Evolutionary conservation across 2,113 vertebrate species (phyloP).

Genomic region (Tetrax tetrax): DNA sequence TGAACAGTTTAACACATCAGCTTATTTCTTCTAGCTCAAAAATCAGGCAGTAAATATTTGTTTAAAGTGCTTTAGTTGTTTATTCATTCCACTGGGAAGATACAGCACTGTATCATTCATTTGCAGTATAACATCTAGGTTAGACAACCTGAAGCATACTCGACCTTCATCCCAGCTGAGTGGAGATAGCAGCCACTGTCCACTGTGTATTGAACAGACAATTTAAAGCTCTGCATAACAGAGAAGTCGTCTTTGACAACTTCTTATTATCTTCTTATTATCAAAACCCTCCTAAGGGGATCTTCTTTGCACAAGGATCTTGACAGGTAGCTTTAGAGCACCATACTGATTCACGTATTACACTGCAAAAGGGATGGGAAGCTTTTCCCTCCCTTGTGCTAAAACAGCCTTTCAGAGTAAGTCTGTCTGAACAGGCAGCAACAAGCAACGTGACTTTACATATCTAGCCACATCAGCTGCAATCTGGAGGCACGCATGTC

Average conservation of each 20-base stretch:
- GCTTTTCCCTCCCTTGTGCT: not conserved
- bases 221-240: not conserved
- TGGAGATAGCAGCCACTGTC: not conserved
- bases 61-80: not conserved
- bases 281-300: not conserved
- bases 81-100: not conserved
- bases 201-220: not conserved
- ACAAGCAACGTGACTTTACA: not conserved
- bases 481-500: not conserved
- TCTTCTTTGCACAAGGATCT: not conserved
- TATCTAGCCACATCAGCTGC: not conserved
- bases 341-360: not conserved
- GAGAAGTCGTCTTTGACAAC: not conserved
- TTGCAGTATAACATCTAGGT: not conserved
- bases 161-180: not conserved
- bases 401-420: not conserved
- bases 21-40: not conserved
- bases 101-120: not conserved
- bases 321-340: not conserved
- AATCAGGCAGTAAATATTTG: not conserved
- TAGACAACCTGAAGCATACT: not conserved
- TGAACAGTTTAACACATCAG: not conserved
- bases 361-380: not conserved
- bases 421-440: rapidly evolving
- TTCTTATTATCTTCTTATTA: not conserved